A percentile compares a stretch with the other conserved stretches of the same genome.
Conservation (phyloP, 2,888 invertebrate genomes). For the Macrosoma leucophasiata region DNA sequence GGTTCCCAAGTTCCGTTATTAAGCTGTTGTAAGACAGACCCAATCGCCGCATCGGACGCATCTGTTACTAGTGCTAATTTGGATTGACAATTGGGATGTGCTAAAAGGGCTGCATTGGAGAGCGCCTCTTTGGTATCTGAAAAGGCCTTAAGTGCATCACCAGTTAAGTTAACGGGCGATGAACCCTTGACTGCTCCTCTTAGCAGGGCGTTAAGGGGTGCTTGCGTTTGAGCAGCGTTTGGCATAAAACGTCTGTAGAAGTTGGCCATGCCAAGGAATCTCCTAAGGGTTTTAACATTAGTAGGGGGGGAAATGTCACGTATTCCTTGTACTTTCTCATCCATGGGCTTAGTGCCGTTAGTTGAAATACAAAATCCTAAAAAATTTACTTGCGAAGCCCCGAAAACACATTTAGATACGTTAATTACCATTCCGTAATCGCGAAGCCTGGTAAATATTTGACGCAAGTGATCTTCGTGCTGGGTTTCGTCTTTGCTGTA, state of each 20-base stretch:
- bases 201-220: constrained; percentile 15
- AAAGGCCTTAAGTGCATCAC: constrained; percentile 13
- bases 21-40: constrained; percentile 37
- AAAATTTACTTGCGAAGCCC: constrained; percentile 20
- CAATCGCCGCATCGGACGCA: constrained; percentile 38
- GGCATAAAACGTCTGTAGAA: constrained; percentile 22
- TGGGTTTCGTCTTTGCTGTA: constrained; percentile 16
- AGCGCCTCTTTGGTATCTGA: constrained; percentile 19
- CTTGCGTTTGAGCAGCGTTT: constrained; percentile 18
- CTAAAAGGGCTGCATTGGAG: constrained; percentile 26
- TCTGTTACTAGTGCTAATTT: constrained; percentile 25
- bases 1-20: constrained; percentile 29
- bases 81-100: constrained; percentile 27
- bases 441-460: constrained; percentile 20
- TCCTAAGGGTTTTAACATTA: constrained; percentile 9
- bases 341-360: constrained; percentile 32
- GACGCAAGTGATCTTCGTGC: constrained; percentile 23
- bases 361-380: constrained; percentile 22
- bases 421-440: constrained; percentile 27
- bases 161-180: constrained; percentile 11
- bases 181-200: constrained; percentile 13
- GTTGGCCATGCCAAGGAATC: constrained; percentile 19
- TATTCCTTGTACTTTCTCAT: constrained; percentile 29
- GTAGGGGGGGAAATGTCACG: constrained; percentile 11
- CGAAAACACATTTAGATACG: constrained; percentile 27